Evolutionary conservation across 2,113 vertebrate species (phyloP).

Genomic region (Podarcis muralis): DNA sequence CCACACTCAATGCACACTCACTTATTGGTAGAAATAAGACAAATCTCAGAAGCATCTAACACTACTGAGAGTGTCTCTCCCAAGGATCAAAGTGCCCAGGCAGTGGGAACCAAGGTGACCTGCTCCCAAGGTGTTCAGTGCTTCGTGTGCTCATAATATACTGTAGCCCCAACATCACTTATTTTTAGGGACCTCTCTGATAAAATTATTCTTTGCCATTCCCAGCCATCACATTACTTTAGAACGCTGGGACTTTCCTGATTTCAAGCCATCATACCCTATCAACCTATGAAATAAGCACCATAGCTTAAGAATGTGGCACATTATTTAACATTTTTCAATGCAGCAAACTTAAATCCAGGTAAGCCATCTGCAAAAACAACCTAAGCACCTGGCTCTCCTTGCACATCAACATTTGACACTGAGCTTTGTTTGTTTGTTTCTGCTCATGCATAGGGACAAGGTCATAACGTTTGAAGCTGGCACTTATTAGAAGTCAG

Average conservation of each 20-base stretch:
- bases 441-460: not conserved
- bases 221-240: not conserved
- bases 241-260: not conserved
- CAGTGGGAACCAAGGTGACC: too few species aligned
- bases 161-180: not conserved
- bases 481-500: not conserved
- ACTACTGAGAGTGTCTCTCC: too few species aligned
- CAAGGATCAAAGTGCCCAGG: too few species aligned
- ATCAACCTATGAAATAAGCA: not conserved
- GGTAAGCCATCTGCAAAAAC: not conserved
- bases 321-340: not conserved
- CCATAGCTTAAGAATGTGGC: not conserved
- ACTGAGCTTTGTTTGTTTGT: not conserved
- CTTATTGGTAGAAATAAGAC: too few species aligned
- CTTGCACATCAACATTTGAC: not conserved
- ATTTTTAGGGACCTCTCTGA: not conserved
- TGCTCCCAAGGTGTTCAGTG: too few species aligned
- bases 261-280: not conserved
- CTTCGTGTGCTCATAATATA: too few species aligned
- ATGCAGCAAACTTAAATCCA: not conserved
- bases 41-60: too few species aligned
- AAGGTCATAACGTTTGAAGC: not conserved
- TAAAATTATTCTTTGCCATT: not conserved
- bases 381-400: not conserved
- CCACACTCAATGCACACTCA: too few species aligned